Evolutionary conservation across 30 jellyfish, hydroid and myxozoan genomes (phyloP), one percentile per base, ranked within the genome.

Genomic region (Turritopsis rubra): DNA sequence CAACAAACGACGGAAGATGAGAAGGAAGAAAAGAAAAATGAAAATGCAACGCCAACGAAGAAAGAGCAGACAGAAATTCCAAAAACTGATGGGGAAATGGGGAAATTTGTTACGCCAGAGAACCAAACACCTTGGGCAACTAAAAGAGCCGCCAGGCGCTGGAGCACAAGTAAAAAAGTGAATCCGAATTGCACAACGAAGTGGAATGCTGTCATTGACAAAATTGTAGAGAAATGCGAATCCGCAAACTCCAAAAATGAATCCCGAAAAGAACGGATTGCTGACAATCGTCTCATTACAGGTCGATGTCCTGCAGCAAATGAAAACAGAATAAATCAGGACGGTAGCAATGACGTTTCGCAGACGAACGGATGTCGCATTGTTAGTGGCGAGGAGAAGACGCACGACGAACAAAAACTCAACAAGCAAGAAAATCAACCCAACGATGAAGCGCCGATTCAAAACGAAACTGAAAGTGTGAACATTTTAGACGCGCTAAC

Each of bases 401-500:
- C 5, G 13, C 60, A 41, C 5, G 60, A 5, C 60, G 60, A 41
- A 41, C 60, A n/a, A n/a, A n/a, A n/a, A n/a, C n/a, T n/a, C n/a
- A n/a, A n/a, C n/a, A n/a, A n/a, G n/a, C n/a, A 3, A 5, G 60
- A 41, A 41, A 41, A 13, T 41, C 60, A 41, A 3, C 60, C 60
- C 60, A 41, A 13, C 60, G 60, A 41, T 3, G 60, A 41, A 41
- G 60, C 60, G 60, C 60, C 60, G 13, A 27, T 7, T 0, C 31
- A 27, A 19, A n/a, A n/a, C 16, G 77, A 68, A 68, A 27, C 19
- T 68, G 77, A 68, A 68, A 0, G 28, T 0, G 19, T 1, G 16
- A 68, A 68, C 30, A 27, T 68, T 68, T 68, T 68, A 68, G 31
- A 68, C 77, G 77, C 77, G 28, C 77, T 68, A n/a, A 68, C 77